Evolutionary conservation across 2,888 invertebrate genomes (phyloP).

Genomic region (Trissoscelio sp.): DNA sequence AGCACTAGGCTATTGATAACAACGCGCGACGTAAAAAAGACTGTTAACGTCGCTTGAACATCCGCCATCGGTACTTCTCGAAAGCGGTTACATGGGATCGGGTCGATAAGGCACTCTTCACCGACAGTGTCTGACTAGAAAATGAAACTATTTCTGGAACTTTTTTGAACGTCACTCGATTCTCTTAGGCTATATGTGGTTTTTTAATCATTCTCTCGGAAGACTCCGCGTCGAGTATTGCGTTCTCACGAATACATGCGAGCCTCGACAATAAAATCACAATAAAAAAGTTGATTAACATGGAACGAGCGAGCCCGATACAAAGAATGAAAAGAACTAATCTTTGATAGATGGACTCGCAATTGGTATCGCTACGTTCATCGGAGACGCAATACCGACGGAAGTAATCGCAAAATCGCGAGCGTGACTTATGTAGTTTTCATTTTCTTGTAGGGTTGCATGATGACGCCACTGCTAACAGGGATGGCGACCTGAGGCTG

Average conservation of each 20-base stretch:
- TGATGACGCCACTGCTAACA: conserved; percentile 83
- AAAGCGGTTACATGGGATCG: conserved; percentile 76
- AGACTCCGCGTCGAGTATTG: conserved; percentile 68
- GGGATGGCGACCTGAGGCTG: conserved; percentile 84
- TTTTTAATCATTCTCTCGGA: conserved; percentile 53
- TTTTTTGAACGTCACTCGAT: conserved; percentile 72
- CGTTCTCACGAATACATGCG: conserved; percentile 57
- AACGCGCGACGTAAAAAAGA: conserved; percentile 62
- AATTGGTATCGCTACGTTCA: not conserved
- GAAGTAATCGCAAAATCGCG: conserved; percentile 46
- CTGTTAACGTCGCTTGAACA: conserved; percentile 65
- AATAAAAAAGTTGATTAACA: conserved; percentile 9
- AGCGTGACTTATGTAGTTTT: conserved; percentile 89
- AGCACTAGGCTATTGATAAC: conserved; percentile 60
- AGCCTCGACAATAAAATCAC: conserved; percentile 12
- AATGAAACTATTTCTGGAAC: conserved; percentile 82
- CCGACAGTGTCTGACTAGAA: conserved; percentile 84
- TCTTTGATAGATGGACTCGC: not conserved
- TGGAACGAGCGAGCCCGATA: conserved; percentile 1
- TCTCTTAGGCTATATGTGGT: conserved; percentile 60
- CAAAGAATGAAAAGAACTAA: conserved; percentile 5
- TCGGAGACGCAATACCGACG: conserved; percentile 40
- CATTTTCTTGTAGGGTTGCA: conserved; percentile 96
- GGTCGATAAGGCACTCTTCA: conserved; percentile 83
- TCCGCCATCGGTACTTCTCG: conserved; percentile 70